Evolutionary conservation across 2,113 vertebrate species (phyloP).

Genomic region (Apaloderma vittatum): DNA sequence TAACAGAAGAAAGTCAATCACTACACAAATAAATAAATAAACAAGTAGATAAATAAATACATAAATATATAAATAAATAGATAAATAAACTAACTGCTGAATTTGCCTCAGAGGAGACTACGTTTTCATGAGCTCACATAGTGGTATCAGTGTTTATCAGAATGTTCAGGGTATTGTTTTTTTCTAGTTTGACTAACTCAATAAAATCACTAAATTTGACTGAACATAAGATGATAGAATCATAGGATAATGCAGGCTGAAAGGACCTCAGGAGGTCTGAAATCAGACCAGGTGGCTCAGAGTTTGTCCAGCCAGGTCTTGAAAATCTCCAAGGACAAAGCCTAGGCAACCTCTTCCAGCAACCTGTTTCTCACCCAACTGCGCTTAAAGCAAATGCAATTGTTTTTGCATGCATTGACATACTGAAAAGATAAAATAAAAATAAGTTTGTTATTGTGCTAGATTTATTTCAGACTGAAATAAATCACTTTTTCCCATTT

Average conservation of each 20-base stretch:
- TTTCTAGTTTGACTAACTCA: not conserved
- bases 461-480: not conserved
- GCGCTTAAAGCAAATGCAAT: not conserved
- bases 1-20: not conserved
- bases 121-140: not conserved
- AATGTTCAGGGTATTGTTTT: not conserved
- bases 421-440: not conserved
- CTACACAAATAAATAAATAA: not conserved
- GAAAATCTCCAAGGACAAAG: not conserved
- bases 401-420: not conserved
- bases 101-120: not conserved
- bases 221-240: not conserved
- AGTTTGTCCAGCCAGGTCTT: not conserved
- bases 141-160: not conserved
- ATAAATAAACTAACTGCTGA: not conserved
- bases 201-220: not conserved
- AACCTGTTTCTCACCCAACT: not conserved
- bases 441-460: not conserved
- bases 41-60: not conserved
- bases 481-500: not conserved
- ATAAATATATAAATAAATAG: not conserved
- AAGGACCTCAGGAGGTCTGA: not conserved
- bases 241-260: not conserved
- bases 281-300: not conserved
- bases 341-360: not conserved